These are phyloP conservation scores for Pachypanchax playfairii DNA, from an alignment of 2,113 vertebrate genomes.

Conservation along the genomic window DNA sequence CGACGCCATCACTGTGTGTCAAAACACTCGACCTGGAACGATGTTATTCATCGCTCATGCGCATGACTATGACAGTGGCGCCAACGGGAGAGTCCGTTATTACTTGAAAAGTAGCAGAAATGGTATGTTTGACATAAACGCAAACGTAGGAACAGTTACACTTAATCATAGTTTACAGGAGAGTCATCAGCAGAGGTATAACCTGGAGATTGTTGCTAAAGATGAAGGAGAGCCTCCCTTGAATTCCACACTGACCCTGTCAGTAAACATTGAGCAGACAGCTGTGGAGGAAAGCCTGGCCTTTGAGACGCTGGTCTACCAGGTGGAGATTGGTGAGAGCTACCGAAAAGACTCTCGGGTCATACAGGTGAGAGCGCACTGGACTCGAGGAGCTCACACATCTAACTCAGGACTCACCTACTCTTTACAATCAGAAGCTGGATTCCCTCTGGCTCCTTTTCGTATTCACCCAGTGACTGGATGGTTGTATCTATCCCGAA, in stretches of 20 bases:
- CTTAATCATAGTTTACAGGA: constrained; percentile 76
- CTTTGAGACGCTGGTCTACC: constrained; percentile 89
- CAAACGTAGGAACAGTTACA: constrained; percentile 77
- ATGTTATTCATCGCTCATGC: constrained; percentile 88
- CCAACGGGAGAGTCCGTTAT: constrained; percentile 85
- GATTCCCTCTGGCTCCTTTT: constrained; percentile 75
- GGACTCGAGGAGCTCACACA: constrained; percentile 22
- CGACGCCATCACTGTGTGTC: constrained; percentile 77
- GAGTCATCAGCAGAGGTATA: constrained; percentile 47
- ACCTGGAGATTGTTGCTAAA: constrained; percentile 79
- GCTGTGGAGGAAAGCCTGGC: constrained; percentile 68
- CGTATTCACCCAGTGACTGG: constrained; percentile 81
- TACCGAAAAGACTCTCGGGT: constrained; percentile 73
- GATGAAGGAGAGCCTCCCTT: constrained; percentile 83
- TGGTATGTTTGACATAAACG: constrained; percentile 80
- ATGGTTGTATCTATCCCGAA: constrained; percentile 83
- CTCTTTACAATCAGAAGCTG: constrained; percentile 72
- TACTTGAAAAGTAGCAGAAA: constrained; percentile 58
- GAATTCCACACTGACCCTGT: constrained; percentile 78
- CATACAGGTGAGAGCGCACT: constrained; percentile 83
- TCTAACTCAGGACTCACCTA: constrained; percentile 59
- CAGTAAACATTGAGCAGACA: constrained; percentile 74
- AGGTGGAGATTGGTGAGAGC: constrained; percentile 86
- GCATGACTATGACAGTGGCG: constrained; percentile 85
- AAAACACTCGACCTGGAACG: constrained; percentile 78